These are phyloP conservation scores for Ceryle rudis DNA, from an alignment of 2,797 vertebrate genomes.

Conservation along the genomic window DNA sequence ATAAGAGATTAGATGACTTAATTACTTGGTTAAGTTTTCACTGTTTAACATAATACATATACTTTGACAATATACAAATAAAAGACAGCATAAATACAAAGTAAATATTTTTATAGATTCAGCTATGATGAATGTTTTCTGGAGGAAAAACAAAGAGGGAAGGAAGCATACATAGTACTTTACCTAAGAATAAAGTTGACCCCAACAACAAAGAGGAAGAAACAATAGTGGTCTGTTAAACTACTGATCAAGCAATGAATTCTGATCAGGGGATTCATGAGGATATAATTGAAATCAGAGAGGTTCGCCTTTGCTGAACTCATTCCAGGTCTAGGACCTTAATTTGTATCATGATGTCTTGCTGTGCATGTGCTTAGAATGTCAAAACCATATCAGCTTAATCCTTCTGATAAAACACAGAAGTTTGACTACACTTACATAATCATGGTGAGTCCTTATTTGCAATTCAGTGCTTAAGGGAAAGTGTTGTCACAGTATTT, in stretches of 20 bases:
- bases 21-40: neutral
- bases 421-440: neutral
- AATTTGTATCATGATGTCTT: neutral
- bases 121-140: neutral
- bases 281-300: neutral
- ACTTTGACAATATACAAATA: neutral
- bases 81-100: neutral
- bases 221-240: neutral
- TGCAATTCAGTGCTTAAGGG: slow-evolving; percentile 15
- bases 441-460: neutral
- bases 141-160: neutral
- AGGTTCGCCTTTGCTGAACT: neutral
- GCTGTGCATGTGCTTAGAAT: neutral
- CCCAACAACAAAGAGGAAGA: neutral
- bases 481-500: slow-evolving; percentile 27
- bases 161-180: neutral
- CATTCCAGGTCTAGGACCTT: neutral
- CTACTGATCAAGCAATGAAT: neutral
- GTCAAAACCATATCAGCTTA: neutral
- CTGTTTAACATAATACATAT: neutral
- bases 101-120: neutral
- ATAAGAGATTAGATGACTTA: neutral
- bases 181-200: neutral
- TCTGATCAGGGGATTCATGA: neutral
- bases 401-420: neutral